These are phyloP conservation scores for Semibalanus balanoides DNA, from an alignment of 1,140 invertebrate genomes.

Conservation along the genomic window DNA sequence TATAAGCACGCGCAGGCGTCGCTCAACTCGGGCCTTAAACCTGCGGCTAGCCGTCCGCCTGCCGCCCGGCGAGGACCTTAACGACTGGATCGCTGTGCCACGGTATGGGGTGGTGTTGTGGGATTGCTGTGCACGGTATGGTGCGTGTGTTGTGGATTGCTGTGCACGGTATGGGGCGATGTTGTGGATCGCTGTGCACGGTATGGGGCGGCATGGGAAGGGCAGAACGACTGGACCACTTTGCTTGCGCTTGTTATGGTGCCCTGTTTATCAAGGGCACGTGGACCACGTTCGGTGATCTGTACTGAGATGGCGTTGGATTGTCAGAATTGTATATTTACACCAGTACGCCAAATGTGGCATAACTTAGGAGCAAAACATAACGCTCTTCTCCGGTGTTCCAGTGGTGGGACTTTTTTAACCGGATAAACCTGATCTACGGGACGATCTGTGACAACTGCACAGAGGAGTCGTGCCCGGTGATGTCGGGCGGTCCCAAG, in stretches of 20 bases:
- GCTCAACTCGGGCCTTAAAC: constrained; percentile 84
- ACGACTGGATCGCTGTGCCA: constrained; percentile 94
- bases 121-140: too few relatives aligned
- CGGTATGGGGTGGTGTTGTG: constrained; percentile 40
- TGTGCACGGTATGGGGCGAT: too few relatives aligned
- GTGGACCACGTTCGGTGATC: too few relatives aligned
- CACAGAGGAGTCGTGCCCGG: constrained; percentile 69
- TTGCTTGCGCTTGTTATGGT: too few relatives aligned
- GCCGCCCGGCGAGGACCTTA: constrained; percentile 70
- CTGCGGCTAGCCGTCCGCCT: constrained; percentile 67
- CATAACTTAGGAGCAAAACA: neutral
- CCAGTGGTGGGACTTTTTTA: constrained; percentile 92
- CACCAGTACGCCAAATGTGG: too few relatives aligned
- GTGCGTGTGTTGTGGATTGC: too few relatives aligned
- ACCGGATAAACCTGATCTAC: constrained; percentile 85
- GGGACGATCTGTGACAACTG: constrained; percentile 82
- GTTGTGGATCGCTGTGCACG: too few relatives aligned
- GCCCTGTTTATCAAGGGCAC: too few relatives aligned
- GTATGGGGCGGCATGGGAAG: too few relatives aligned
- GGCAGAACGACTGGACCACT: too few relatives aligned
- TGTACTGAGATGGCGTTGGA: too few relatives aligned
- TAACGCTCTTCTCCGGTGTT: constrained; percentile 18
- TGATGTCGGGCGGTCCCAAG: constrained; percentile 73
- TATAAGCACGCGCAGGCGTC: constrained; percentile 90
- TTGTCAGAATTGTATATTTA: too few relatives aligned